Evolutionary conservation across 2,113 vertebrate genomes (phyloP).

Genomic region (Arenaria interpres): DNA sequence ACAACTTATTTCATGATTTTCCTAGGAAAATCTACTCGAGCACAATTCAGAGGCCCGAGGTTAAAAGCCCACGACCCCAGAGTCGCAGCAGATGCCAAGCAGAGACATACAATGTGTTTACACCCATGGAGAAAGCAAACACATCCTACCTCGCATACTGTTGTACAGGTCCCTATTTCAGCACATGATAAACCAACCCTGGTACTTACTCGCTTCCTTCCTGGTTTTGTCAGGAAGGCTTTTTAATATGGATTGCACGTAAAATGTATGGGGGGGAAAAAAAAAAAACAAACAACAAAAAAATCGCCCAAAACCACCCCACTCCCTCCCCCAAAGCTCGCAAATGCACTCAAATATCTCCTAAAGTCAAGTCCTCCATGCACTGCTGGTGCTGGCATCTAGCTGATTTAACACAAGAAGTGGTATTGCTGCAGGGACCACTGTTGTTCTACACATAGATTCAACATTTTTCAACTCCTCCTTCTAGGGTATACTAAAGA

Average conservation of each 20-base stretch:
- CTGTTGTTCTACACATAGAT: constrained; percentile 77
- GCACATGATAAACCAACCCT: neutral
- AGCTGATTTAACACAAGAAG: constrained; percentile 65
- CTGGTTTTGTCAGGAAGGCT: neutral
- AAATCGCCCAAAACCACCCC: too few relatives aligned
- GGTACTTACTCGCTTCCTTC: neutral
- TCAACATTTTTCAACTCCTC: constrained; percentile 76
- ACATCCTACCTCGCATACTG: neutral
- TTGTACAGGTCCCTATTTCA: neutral
- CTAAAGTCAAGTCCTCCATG: constrained; percentile 39
- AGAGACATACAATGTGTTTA: neutral
- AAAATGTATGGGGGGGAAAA: neutral
- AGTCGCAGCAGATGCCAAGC: neutral
- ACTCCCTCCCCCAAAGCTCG: neutral
- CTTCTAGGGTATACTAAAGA: constrained; percentile 63
- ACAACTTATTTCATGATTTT: neutral
- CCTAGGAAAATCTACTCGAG: neutral
- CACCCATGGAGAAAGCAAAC: neutral
- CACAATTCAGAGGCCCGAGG: neutral
- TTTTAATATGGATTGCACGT: neutral
- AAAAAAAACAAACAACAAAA: fast-evolving
- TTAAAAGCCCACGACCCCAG: neutral
- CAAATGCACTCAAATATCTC: neutral
- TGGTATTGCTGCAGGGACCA: constrained; percentile 73
- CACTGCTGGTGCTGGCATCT: constrained; percentile 57